These are phyloP conservation scores for Drosophila emarginata DNA, from an alignment of 2,888 invertebrate species.

Conservation along the genomic window DNA sequence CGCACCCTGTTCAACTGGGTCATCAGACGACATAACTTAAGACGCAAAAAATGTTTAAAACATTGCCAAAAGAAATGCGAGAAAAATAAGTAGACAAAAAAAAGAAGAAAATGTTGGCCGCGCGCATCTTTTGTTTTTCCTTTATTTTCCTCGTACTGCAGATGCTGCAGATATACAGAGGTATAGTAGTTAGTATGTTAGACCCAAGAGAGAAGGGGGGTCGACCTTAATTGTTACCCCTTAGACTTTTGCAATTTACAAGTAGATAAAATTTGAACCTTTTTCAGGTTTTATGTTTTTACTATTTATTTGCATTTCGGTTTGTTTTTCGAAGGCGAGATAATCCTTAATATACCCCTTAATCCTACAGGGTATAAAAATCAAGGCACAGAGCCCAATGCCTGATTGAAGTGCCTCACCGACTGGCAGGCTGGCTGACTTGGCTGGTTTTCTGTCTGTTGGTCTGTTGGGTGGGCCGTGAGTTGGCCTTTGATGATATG, in stretches of 20 bases:
- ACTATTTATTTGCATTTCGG: background rate
- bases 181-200: background rate
- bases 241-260: background rate
- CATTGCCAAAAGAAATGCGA: slow-evolving; percentile 40
- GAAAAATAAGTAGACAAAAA: slow-evolving; percentile 41
- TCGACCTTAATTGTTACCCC: background rate
- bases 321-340: background rate
- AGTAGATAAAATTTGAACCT: background rate
- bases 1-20: slow-evolving; percentile 34
- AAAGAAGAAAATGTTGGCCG: background rate
- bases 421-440: background rate
- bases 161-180: slow-evolving; percentile 18
- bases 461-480: slow-evolving; percentile 1
- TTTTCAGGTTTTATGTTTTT: background rate
- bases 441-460: background rate
- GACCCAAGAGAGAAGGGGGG: too few relatives aligned
- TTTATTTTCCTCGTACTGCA: slow-evolving; percentile 36
- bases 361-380: slow-evolving; percentile 6
- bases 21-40: slow-evolving; percentile 28
- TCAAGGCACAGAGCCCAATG: slow-evolving; percentile 12
- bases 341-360: background rate
- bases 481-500: slow-evolving; percentile 59
- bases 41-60: slow-evolving; percentile 34
- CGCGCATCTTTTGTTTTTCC: background rate
- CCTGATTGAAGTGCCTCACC: slow-evolving; percentile 50